These are phyloP conservation scores for Bombylius discolor DNA, from an alignment of 2,888 invertebrate genomes.

Conservation along the genomic window DNA sequence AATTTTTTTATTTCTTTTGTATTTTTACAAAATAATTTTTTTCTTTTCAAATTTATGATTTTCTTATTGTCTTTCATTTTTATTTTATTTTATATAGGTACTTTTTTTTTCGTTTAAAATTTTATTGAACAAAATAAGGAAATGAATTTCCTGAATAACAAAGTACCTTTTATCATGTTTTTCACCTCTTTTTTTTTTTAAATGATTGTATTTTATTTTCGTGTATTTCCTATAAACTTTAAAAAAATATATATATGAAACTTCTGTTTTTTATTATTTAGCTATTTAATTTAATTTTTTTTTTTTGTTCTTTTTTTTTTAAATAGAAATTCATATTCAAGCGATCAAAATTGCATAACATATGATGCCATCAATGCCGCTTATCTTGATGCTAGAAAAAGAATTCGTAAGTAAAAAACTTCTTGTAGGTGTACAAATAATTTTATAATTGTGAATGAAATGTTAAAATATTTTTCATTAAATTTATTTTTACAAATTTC, in stretches of 20 bases:
- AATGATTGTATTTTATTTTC: not conserved
- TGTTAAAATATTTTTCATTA: not conserved
- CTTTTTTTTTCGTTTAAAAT: no score
- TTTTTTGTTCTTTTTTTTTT: not conserved
- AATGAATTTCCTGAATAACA: no score
- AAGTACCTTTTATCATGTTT: no score
- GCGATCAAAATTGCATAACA: conserved; percentile 70
- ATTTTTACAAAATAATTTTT: no score
- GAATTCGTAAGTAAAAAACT: conserved; percentile 59
- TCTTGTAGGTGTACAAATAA: not conserved
- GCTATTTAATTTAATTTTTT: not conserved
- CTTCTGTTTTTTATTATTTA: not conserved
- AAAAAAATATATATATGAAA: not conserved
- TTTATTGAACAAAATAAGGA: no score
- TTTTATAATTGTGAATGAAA: not conserved
- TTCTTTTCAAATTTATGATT: no score
- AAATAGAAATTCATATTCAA: conserved; percentile 38
- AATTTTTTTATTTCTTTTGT: no score
- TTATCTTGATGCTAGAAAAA: conserved; percentile 72
- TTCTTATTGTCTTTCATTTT: no score
- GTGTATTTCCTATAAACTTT: no score
- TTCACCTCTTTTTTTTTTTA: not conserved
- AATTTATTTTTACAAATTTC: not conserved
- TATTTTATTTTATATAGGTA: no score
- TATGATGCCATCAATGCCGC: conserved; percentile 83